phyloP scores from a whole-genome alignment of 1,140 invertebrate genomes.

The Himalopsyche phryganea region DNA sequence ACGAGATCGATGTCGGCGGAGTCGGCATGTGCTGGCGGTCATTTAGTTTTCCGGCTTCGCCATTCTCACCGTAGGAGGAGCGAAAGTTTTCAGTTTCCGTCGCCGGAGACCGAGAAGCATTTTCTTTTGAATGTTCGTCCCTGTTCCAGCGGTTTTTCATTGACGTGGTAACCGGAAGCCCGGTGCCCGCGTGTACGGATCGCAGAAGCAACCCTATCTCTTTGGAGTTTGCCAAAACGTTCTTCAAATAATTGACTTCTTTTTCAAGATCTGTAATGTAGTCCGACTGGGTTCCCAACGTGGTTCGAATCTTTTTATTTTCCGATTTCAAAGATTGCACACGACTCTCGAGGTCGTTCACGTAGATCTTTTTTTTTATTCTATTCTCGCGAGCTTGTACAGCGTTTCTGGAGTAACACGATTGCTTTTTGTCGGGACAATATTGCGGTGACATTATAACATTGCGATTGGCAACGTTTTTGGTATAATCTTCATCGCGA shows the following conservation, averaged over 20 bases:
- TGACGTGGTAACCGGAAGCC: conserved; percentile 34
- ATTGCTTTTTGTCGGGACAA: conserved; percentile 2
- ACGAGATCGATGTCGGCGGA: conserved; percentile 8
- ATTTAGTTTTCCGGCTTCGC: neutral
- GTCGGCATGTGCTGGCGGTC: neutral
- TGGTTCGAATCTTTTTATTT: conserved; percentile 45
- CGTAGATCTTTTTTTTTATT: conserved; percentile 53
- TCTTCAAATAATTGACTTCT: conserved; percentile 52
- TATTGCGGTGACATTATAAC: neutral
- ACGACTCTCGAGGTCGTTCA: conserved; percentile 50
- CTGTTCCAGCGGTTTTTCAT: conserved; percentile 3
- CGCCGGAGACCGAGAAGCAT: neutral
- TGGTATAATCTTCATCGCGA: conserved; percentile 3
- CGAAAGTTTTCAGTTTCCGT: neutral
- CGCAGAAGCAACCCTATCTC: conserved; percentile 47
- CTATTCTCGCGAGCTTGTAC: conserved; percentile 55
- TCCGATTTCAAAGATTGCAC: conserved; percentile 43
- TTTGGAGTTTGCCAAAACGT: conserved; percentile 51
- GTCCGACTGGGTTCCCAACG: conserved; percentile 44
- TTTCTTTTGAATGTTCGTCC: conserved; percentile 5
- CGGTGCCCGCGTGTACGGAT: conserved; percentile 41
- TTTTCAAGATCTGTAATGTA: conserved; percentile 46
- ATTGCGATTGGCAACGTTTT: neutral
- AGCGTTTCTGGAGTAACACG: conserved; percentile 41
- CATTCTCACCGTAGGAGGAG: neutral